phyloP scores from a whole-genome alignment of 2,888 invertebrate genomes.

The Trissolcus brochymenae region DNA sequence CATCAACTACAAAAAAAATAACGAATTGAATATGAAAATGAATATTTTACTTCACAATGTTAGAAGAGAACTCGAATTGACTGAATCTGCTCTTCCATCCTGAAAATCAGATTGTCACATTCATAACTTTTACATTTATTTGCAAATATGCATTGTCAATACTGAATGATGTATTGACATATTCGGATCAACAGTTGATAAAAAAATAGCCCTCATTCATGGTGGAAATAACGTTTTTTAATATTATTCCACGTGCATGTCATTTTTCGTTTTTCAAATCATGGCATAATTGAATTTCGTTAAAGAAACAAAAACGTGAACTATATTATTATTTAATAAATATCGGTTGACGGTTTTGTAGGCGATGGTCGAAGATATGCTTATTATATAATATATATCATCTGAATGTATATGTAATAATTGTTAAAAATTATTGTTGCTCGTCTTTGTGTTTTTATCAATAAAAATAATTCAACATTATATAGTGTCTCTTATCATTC shows the following conservation, averaged over 20 bases:
- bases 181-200: background rate
- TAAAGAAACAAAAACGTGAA: no score
- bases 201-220: background rate
- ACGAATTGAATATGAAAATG: no score
- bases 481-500: constrained; percentile 19
- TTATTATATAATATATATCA: constrained; percentile 1
- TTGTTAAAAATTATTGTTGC: constrained; percentile 26
- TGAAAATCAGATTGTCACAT: background rate
- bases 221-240: background rate
- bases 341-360: no score
- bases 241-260: background rate
- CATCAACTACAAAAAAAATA: no score
- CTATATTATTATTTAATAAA: no score
- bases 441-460: constrained; percentile 26
- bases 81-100: no score
- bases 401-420: constrained; percentile 11
- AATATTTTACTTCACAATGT: no score
- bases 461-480: constrained; percentile 38
- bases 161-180: background rate
- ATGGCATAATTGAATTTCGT: no score
- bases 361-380: constrained; percentile 15
- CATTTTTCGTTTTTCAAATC: background rate
- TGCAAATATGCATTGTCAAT: constrained; percentile 1
- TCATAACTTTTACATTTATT: background rate
- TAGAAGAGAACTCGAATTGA: no score